A percentile compares a stretch with the other conserved stretches of the same genome.
Evolutionary conservation across 2,888 invertebrate genomes (phyloP).

Genomic region (Adelognathus sp.): DNA sequence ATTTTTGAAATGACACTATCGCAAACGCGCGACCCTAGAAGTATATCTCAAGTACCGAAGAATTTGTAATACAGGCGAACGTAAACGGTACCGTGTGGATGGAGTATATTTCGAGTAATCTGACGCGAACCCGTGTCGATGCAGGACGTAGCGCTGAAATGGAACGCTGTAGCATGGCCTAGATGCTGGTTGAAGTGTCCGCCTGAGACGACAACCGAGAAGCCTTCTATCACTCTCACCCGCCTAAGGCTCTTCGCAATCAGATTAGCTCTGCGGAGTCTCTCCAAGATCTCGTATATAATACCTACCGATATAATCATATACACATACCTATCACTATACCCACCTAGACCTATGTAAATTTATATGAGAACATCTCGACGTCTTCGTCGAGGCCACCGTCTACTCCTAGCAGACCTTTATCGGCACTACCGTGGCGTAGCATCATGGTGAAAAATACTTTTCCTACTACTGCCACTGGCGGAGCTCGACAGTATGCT

Average conservation of each 20-base stretch:
- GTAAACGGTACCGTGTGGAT: not conserved
- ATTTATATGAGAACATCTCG: not conserved
- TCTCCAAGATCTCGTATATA: conserved; percentile 31
- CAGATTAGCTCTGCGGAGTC: conserved; percentile 42
- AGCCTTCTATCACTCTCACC: conserved; percentile 36
- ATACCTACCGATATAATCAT: not conserved
- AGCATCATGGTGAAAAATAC: not conserved
- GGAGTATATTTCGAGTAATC: conserved; percentile 39
- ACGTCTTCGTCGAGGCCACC: not conserved
- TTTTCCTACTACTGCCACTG: not conserved
- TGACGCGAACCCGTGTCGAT: conserved; percentile 7
- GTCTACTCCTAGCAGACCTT: not conserved
- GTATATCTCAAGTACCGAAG: not conserved
- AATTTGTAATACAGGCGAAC: not conserved
- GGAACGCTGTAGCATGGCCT: conserved; percentile 40
- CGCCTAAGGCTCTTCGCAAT: conserved; percentile 43
- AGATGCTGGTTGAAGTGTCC: conserved; percentile 34
- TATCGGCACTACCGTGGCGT: not conserved
- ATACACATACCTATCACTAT: not conserved
- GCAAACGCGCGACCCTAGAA: not conserved
- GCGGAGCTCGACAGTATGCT: not conserved
- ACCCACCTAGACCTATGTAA: not conserved
- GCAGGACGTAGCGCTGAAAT: conserved; percentile 12
- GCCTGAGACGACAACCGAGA: conserved; percentile 25
- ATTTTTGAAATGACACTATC: not conserved